Evolutionary conservation across 2,797 vertebrate species (phyloP).

Genomic region (Melanotaenia nigrans): DNA sequence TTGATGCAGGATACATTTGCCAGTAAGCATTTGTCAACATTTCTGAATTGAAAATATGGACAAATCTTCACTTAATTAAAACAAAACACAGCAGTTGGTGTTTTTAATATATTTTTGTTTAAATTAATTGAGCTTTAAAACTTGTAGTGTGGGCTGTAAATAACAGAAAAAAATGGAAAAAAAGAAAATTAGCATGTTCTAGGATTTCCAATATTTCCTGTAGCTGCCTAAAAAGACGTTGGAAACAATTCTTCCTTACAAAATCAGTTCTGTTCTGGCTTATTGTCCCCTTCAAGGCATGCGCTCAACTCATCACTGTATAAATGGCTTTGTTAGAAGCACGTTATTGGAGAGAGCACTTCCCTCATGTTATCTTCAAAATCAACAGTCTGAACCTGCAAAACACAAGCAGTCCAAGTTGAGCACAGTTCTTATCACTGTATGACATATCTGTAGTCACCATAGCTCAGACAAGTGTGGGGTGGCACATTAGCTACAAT

Average conservation of each 20-base stretch:
- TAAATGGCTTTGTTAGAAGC: neutral
- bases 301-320: neutral
- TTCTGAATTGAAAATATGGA: neutral
- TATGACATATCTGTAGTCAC: neutral
- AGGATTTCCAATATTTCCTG: neutral
- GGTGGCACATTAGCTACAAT: too few relatives aligned
- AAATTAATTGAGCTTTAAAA: too few relatives aligned
- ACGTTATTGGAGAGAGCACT: neutral
- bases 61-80: neutral
- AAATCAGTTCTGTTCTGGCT: too few relatives aligned
- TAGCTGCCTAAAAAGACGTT: too few relatives aligned
- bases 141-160: too few relatives aligned
- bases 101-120: too few relatives aligned
- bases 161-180: too few relatives aligned
- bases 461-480: too few relatives aligned
- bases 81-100: too few relatives aligned
- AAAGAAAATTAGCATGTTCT: too few relatives aligned
- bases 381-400: neutral
- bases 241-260: too few relatives aligned
- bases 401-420: neutral
- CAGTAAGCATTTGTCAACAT: neutral
- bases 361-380: neutral
- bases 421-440: neutral
- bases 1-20: neutral
- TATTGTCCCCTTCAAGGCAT: too few relatives aligned